A percentile compares a stretch with the other conserved stretches of the same genome.
phyloP scores from a whole-genome alignment of 2,888 invertebrate species.

The Aphodius sticticus region DNA sequence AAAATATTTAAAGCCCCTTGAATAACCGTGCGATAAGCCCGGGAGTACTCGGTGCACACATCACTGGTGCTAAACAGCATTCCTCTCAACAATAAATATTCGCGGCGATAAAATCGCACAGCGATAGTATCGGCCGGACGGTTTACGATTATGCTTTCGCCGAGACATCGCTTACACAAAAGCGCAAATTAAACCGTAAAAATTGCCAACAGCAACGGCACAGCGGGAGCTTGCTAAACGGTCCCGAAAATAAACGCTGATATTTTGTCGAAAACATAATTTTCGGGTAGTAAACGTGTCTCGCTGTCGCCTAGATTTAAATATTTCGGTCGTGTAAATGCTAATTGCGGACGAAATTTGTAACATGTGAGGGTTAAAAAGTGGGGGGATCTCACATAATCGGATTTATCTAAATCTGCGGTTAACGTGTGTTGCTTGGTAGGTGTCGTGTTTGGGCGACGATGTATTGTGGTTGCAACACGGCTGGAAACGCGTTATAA shows the following conservation, averaged over 20 bases:
- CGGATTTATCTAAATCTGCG: not conserved
- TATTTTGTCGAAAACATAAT: not conserved
- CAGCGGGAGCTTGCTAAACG: not conserved
- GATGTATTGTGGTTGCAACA: not conserved
- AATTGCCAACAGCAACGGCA: not conserved
- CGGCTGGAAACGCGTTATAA: too few species aligned
- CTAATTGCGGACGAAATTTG: not conserved
- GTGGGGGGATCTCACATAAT: not conserved
- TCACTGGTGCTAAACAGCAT: not conserved
- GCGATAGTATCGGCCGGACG: not conserved
- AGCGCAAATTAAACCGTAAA: conserved; percentile 4
- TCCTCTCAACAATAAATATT: not conserved
- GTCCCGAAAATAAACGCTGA: not conserved
- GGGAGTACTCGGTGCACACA: not conserved
- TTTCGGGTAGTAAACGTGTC: not conserved
- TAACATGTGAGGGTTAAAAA: not conserved
- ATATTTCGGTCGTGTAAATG: not conserved
- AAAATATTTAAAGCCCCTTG: conserved; percentile 4
- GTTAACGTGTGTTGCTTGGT: not conserved
- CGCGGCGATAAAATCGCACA: not conserved
- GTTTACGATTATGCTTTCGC: not conserved
- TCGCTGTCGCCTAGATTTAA: not conserved
- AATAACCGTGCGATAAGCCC: not conserved
- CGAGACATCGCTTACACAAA: conserved; percentile 4
- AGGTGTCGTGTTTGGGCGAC: not conserved